Base-by-base conservation (phyloP, 2,797 vertebrate species). In the Syngnathus acus region DNA sequence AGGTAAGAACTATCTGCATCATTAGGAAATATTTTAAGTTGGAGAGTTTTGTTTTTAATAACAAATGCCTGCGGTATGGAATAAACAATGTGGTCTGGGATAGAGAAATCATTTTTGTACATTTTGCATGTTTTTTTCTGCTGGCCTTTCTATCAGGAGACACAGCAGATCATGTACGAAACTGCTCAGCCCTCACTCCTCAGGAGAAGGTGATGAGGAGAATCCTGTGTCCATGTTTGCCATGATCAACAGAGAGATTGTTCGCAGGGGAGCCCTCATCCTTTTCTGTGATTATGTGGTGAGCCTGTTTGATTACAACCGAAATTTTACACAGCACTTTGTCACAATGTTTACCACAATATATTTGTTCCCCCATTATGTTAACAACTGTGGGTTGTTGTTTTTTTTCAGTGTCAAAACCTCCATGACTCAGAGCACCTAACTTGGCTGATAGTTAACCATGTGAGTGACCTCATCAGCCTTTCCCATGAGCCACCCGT, bases 231-330 rank as follows among this genome's bases (percentile, higher is more conserved):
- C 87, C 10, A 92, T 76, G 21, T 90, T 93, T 51, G 92, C 93
- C 21, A 88, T 95, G 92, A 95, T 95, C 82, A 98, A 95, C 76
- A 84, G 93, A 77, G 97, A 99, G 82, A 95, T 98, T 3, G 97
- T 98, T 10, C 93, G 94, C 75, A 89, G 94, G 77, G 97, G 97
- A 45, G 94, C 96, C 0, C 93, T 99, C 51, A 95, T 99, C 72
- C 92, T 99, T 78, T 99, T 99, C 84, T 98, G 96, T 78, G 97
- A 99, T 83, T 99, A 99, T 9, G 97, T 99, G 75, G 97, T 99
- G 78, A 94, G 95, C 88, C 62, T 55, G 39, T 55, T 21, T 2
- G 37, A 57, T 0, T 39, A 23, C 23, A 62, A 47, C 21, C 42
- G n/a, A 10, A 11, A 40, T n/a, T 26, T 65, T 21, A 54, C 9